Evolutionary conservation across 2,888 invertebrate species (phyloP).

Genomic region (Aleiodes testaceus): DNA sequence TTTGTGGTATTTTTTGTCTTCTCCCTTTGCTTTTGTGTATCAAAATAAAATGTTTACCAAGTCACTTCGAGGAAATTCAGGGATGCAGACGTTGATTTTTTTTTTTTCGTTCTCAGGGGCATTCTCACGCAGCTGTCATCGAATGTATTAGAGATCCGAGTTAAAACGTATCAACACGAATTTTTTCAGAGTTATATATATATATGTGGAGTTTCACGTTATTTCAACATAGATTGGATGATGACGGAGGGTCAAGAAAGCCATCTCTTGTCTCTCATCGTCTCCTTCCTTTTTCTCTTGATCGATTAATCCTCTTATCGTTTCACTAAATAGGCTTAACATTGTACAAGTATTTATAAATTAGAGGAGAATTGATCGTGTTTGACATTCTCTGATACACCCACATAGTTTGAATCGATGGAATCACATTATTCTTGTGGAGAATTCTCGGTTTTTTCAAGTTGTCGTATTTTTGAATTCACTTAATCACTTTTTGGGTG

Average conservation of each 20-base stretch:
- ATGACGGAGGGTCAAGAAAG: slow-evolving; percentile 24
- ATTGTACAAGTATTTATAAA: slow-evolving; percentile 50
- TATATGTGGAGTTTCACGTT: not conserved
- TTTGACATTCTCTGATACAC: slow-evolving; percentile 25
- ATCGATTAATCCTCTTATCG: slow-evolving; percentile 55
- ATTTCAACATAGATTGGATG: slow-evolving; percentile 11
- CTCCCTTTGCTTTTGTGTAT: slow-evolving; percentile 38
- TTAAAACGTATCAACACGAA: not conserved
- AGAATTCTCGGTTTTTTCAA: too few species aligned
- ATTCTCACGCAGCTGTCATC: slow-evolving; percentile 54
- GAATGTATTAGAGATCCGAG: slow-evolving; percentile 41
- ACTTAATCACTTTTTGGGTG: too few species aligned
- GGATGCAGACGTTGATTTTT: slow-evolving; percentile 18
- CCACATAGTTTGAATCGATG: not conserved
- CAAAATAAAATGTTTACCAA: slow-evolving; percentile 58
- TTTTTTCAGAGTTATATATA: slow-evolving; percentile 14
- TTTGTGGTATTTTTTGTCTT: slow-evolving; percentile 36
- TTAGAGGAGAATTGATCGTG: slow-evolving; percentile 48
- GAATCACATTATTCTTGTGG: not conserved
- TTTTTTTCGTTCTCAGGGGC: slow-evolving; percentile 18
- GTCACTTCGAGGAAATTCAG: slow-evolving; percentile 51
- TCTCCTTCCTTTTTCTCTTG: slow-evolving; percentile 11
- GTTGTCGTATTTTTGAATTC: too few species aligned
- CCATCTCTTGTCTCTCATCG: slow-evolving; percentile 32
- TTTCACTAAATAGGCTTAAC: slow-evolving; percentile 52